Percentiles rank a stretch among this genome's conserved stretches.
Evolutionary conservation across 2,113 vertebrate genomes (phyloP).

Genomic region (Bettongia penicillata): DNA sequence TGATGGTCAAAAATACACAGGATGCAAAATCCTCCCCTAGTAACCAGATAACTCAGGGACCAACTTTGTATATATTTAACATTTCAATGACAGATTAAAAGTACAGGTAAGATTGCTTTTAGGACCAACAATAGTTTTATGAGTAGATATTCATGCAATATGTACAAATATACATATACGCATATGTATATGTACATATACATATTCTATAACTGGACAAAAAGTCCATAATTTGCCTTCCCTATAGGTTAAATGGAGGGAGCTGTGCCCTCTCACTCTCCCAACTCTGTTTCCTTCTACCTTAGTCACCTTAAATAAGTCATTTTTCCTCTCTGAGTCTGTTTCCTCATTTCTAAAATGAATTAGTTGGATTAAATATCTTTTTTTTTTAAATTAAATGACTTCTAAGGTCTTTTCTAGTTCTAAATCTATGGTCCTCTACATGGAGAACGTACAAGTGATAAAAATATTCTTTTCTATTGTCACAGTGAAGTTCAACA

Average conservation of each 20-base stretch:
- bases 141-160: neutral
- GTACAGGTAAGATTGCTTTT: neutral
- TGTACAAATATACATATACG: too few species aligned
- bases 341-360: neutral
- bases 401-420: neutral
- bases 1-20: neutral
- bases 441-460: neutral
- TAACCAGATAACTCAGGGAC: neutral
- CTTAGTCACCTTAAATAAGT: neutral
- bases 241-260: neutral
- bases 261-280: neutral
- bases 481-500: neutral
- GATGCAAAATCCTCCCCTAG: neutral
- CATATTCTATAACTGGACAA: too few species aligned
- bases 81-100: neutral
- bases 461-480: neutral
- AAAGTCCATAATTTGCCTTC: too few species aligned
- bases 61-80: neutral
- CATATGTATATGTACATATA: too few species aligned
- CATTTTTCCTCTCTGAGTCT: neutral
- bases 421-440: neutral
- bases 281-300: neutral
- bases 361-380: neutral
- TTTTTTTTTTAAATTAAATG: neutral
- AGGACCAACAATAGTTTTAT: neutral